phyloP scores from a whole-genome alignment of 2,797 vertebrate genomes.

The Buphagus erythrorhynchus region DNA sequence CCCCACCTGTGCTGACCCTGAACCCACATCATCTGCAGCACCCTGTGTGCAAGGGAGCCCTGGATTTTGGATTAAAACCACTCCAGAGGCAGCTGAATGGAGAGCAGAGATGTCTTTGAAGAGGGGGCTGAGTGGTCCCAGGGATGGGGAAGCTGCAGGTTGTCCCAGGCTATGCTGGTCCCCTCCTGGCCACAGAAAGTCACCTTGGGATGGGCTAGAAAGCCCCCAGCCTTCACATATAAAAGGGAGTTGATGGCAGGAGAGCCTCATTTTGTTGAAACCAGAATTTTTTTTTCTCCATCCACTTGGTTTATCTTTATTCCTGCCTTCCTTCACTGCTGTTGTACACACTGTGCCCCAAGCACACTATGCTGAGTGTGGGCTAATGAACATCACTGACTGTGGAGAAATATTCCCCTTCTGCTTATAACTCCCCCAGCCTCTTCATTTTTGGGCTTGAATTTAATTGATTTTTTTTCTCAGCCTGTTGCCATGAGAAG shows the following conservation, averaged over 20 bases:
- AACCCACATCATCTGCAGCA: accelerated
- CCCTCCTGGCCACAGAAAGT: neutral
- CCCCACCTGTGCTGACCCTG: accelerated
- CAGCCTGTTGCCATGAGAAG: neutral
- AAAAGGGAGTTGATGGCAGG: neutral
- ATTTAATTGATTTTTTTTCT: neutral
- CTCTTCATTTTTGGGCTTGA: neutral
- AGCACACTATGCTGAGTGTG: neutral
- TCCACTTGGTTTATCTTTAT: neutral
- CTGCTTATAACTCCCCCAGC: neutral
- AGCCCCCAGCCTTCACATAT: accelerated
- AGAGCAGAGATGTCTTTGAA: neutral
- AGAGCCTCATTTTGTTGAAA: neutral
- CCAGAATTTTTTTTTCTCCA: neutral
- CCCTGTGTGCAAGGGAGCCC: neutral
- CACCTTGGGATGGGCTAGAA: neutral
- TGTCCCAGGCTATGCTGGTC: neutral
- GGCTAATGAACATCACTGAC: neutral
- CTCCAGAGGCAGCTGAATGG: neutral
- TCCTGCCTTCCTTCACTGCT: neutral
- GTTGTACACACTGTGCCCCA: neutral
- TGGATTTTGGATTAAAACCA: neutral
- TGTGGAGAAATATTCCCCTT: neutral
- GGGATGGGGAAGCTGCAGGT: neutral
- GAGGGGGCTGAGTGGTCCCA: neutral